Evolutionary conservation across 2,888 invertebrate species (phyloP).

Genomic region (Folsomia candida): DNA sequence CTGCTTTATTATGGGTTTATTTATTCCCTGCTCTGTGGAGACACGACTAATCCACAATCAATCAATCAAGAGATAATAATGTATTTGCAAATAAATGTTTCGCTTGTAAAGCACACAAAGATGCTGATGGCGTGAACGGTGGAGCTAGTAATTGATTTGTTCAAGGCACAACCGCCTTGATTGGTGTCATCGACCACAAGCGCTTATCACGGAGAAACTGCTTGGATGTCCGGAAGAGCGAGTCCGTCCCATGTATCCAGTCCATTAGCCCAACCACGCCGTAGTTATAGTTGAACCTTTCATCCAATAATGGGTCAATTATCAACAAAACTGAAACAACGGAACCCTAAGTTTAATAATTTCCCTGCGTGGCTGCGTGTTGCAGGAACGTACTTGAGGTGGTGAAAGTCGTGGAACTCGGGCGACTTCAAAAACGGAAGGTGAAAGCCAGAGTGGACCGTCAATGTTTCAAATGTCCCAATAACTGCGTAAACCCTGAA

Average conservation of each 20-base stretch:
- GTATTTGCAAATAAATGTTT: too few species aligned
- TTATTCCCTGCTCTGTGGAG: too few species aligned
- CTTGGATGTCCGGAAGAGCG: constrained; percentile 68
- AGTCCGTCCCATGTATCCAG: constrained; percentile 78
- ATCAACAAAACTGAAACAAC: too few species aligned
- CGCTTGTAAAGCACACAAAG: too few species aligned
- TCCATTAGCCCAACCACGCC: constrained; percentile 79
- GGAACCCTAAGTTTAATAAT: too few species aligned
- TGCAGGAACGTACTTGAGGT: constrained; percentile 65
- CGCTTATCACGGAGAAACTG: constrained; percentile 66
- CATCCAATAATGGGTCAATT: too few species aligned
- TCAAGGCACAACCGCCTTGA: constrained; percentile 11
- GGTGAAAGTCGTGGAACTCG: constrained; percentile 37
- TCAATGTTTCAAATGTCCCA: constrained; percentile 20
- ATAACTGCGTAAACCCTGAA: constrained; percentile 10
- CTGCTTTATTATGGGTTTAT: too few species aligned
- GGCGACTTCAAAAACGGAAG: constrained; percentile 26
- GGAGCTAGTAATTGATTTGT: neutral
- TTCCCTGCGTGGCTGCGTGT: too few species aligned
- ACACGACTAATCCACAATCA: too few species aligned
- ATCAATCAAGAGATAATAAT: too few species aligned
- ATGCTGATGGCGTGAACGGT: too few species aligned
- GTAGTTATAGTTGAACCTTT: constrained; percentile 78
- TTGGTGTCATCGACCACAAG: constrained; percentile 21
- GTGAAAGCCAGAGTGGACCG: constrained; percentile 32